Conservation (phyloP, 2,113 vertebrate genomes). For the Brevimyrus niger region DNA sequence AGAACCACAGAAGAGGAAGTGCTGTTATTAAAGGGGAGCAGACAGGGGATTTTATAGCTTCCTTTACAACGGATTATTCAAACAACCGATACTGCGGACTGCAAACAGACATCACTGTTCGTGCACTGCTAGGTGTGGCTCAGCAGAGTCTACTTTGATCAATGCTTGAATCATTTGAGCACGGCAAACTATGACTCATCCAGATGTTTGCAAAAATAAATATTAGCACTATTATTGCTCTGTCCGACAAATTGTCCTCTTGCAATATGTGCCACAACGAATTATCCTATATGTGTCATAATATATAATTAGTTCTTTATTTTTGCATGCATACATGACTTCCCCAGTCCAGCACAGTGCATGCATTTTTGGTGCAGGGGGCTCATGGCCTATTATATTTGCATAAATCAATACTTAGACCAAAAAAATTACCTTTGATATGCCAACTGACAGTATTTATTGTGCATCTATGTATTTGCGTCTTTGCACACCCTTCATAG, state of each 20-base stretch:
- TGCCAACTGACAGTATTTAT: not conserved
- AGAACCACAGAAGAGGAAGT: constrained; percentile 24
- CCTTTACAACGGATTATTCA: constrained; percentile 25
- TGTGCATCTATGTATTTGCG: not conserved
- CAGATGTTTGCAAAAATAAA: not conserved
- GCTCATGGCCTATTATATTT: not conserved
- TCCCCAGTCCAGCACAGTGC: not conserved
- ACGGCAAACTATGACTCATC: not conserved
- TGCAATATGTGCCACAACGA: not conserved
- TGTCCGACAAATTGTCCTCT: not conserved
- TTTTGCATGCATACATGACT: not conserved
- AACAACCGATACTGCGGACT: constrained; percentile 14
- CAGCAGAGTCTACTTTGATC: not conserved
- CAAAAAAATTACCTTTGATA: not conserved
- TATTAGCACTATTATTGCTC: not conserved
- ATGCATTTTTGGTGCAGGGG: not conserved
- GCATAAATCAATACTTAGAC: not conserved
- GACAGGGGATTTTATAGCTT: constrained; percentile 7
- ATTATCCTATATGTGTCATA: not conserved
- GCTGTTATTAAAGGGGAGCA: constrained; percentile 9
- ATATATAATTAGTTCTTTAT: not conserved
- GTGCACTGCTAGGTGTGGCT: not conserved
- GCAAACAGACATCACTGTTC: constrained; percentile 8
- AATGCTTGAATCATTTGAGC: not conserved
- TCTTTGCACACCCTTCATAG: not conserved